Conservation (phyloP, 1,140 invertebrate genomes). For the Drosophila quadrilineata region DNA sequence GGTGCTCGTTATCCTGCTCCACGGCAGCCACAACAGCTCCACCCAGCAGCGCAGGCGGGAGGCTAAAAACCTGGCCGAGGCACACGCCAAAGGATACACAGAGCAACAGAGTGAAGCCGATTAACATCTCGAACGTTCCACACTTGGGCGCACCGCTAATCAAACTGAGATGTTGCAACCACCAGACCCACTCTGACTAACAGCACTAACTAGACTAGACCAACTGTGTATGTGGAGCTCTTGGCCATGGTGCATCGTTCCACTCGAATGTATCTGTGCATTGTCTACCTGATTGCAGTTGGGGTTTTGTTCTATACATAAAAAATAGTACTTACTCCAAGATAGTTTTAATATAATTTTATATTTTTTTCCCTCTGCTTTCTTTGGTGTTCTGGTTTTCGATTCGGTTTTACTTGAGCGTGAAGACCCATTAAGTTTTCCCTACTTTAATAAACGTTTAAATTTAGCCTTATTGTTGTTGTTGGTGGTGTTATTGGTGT, state of each 20-base stretch:
- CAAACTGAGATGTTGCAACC: conserved; percentile 40
- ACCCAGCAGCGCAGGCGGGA: conserved; percentile 55
- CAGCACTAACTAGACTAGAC: not conserved
- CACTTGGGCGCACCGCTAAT: conserved; percentile 37
- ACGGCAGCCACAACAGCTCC: conserved; percentile 65
- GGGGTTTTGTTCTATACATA: conserved; percentile 58
- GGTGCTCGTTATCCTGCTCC: conserved; percentile 51
- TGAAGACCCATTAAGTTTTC: conserved; percentile 73
- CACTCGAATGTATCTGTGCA: conserved; percentile 61
- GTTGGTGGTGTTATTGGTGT: conserved; percentile 29
- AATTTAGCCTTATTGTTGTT: conserved; percentile 3
- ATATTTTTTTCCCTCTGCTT: conserved; percentile 22
- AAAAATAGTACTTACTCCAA: no score
- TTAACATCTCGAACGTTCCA: conserved; percentile 45
- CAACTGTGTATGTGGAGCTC: conserved; percentile 3
- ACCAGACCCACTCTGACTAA: conserved; percentile 11
- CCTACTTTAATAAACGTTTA: conserved; percentile 69
- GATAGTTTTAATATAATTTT: conserved; percentile 42
- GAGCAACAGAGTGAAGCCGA: conserved; percentile 19
- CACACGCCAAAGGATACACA: conserved; percentile 21
- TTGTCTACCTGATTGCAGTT: conserved; percentile 33
- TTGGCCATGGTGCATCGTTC: conserved; percentile 38
- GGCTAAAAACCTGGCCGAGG: conserved; percentile 5
- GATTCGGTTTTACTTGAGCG: conserved; percentile 77
- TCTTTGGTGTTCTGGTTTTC: conserved; percentile 45